These are phyloP conservation scores for Xestia rhomboidea DNA, from an alignment of 2,888 invertebrate genomes.

Conservation along the genomic window DNA sequence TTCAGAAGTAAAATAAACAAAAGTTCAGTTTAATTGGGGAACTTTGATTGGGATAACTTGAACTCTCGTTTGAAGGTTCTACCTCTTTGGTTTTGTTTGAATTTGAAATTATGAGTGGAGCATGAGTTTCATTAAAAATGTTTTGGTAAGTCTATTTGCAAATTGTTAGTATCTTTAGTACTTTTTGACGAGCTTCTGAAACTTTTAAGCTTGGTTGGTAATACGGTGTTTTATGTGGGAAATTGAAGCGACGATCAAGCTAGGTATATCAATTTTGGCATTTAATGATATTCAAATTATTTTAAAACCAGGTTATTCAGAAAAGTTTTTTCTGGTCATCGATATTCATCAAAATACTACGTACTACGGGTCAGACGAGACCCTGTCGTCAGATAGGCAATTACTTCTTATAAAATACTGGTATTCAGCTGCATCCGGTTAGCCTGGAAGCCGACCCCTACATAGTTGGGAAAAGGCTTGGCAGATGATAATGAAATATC, in stretches of 20 bases:
- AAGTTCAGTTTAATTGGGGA: slow-evolving; percentile 52
- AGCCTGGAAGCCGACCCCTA: no score
- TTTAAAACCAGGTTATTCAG: no score
- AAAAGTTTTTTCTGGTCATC: neutral
- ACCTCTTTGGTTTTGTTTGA: slow-evolving; percentile 1
- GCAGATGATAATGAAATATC: no score
- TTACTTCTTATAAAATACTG: no score
- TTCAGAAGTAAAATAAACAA: slow-evolving; percentile 32
- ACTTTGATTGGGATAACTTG: slow-evolving; percentile 46
- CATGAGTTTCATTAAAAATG: neutral
- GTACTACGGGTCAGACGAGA: no score
- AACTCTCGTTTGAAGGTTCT: slow-evolving; percentile 26
- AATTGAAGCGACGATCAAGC: neutral
- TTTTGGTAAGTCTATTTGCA: slow-evolving; percentile 2
- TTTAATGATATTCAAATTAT: no score
- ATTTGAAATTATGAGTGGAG: neutral
- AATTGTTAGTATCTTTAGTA: slow-evolving; percentile 2
- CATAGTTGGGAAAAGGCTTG: no score
- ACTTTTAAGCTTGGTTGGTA: neutral
- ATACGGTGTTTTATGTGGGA: neutral
- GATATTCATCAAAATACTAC: no score
- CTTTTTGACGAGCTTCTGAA: neutral
- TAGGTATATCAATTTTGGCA: neutral
- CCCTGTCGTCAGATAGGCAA: no score
- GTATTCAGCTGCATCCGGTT: no score